These are phyloP conservation scores for Sebastes nivosus DNA, from an alignment of 2,797 vertebrate species.

Conservation along the genomic window DNA sequence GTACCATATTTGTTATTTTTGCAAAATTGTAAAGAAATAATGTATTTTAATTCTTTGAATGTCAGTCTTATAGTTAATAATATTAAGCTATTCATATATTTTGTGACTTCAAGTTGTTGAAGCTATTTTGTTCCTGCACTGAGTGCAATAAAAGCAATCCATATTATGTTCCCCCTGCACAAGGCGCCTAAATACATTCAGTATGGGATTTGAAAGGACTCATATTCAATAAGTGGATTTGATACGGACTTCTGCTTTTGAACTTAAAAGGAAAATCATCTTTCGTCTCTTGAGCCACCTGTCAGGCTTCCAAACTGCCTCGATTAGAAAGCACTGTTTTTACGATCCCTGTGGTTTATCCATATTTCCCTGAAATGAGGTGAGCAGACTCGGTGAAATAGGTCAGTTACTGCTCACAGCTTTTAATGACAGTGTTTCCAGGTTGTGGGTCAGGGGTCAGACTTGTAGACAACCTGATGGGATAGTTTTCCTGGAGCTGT, in stretches of 20 bases:
- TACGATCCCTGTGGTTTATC: slow-evolving; percentile 16
- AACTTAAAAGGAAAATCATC: neutral
- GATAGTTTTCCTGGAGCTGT: slow-evolving; percentile 39
- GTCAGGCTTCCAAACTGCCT: neutral
- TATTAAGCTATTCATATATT: neutral
- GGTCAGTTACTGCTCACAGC: slow-evolving; percentile 7
- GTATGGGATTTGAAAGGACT: neutral
- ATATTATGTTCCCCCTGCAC: neutral
- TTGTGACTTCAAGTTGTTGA: neutral
- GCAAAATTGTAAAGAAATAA: neutral
- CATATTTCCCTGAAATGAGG: slow-evolving; percentile 36
- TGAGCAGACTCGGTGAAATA: slow-evolving; percentile 28
- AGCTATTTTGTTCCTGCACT: neutral
- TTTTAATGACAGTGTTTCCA: slow-evolving; percentile 44
- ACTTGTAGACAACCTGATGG: slow-evolving; percentile 22
- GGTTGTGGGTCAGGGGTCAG: slow-evolving; percentile 34
- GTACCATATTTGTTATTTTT: neutral
- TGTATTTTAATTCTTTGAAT: neutral
- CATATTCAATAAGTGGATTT: neutral
- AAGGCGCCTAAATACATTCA: neutral
- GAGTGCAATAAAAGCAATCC: neutral
- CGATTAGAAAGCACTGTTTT: slow-evolving; percentile 27
- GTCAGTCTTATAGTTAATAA: neutral
- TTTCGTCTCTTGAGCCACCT: neutral
- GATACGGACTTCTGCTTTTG: neutral